Evolutionary conservation across 1,140 invertebrate genomes (phyloP), one percentile per base, ranked within the genome.

Genomic region (Ceratosolen solmsi): DNA sequence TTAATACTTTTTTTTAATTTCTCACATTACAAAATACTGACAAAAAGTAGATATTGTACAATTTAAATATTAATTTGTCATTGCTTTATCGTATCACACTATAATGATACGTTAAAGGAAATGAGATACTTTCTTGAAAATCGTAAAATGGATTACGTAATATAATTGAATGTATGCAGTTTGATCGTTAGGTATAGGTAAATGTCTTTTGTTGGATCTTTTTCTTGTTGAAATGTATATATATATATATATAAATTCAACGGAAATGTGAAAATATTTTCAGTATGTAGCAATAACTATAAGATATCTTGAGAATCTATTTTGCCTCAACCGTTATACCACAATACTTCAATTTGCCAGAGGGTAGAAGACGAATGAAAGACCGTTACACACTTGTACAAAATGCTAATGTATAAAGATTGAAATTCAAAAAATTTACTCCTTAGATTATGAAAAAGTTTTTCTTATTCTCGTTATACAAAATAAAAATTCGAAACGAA

Each of bases 251-350:
- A 70, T 41, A 41, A 15, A n/a, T 46, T 22, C 36, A 11, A 33
- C 30, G 30, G 30, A 63, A 63, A 41, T 36, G 65, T 8, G n/a
- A 70, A 70, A 70, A 41, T 70, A 70, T 70, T 70, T 70, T 70
- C n/a, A 70, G 36, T 4, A 5, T 41, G 22, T 1, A 25, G 36
- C 22, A 41, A 70, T 41, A 8, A 36, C 60, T 30, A 17, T 33
- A 63, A 63, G 27, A 63, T 63, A 60, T n/a, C 25, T 13, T 9
- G 11, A 60, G 36, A 30, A 41, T 2, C 17, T 41, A n/a, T 36
- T 68, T 41, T 68, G 38, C 33, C n/a, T 68, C 27, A 36, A 41
- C 22, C 33, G 33, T n/a, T 60, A 30, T 9, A 60, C 58, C 58
- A 30, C 58, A 30, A 60, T 30, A 63, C 30, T 33, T 63, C 13